phyloP scores from a whole-genome alignment of 2,113 vertebrate genomes.

The Rhinolophus ferrumequinum region DNA sequence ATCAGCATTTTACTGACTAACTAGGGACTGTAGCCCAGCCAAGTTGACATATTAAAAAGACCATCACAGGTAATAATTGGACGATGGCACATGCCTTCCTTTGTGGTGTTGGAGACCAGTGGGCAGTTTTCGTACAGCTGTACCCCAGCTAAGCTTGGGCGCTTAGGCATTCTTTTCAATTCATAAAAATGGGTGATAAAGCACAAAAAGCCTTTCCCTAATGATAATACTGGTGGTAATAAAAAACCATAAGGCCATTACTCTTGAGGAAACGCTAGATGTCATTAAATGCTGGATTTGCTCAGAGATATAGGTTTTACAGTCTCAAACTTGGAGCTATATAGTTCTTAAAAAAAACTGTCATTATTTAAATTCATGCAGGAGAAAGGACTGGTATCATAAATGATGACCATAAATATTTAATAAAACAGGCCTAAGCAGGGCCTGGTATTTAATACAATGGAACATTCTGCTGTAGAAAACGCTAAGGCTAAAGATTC shows the following conservation, averaged over 20 bases:
- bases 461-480: not conserved
- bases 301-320: not conserved
- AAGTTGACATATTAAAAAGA: not conserved
- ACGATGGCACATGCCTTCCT: not conserved
- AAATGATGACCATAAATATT: not conserved
- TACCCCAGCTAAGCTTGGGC: not conserved
- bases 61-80: not conserved
- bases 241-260: not conserved
- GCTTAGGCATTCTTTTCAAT: not conserved
- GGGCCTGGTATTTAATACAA: not conserved
- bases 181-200: not conserved
- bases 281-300: slow-evolving; percentile 1
- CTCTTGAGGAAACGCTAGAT: not conserved
- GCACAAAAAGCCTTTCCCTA: not conserved
- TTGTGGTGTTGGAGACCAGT: accelerated
- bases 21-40: too few species aligned
- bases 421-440: not conserved
- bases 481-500: not conserved
- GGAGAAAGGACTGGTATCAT: not conserved
- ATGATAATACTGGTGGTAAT: not conserved
- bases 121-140: not conserved
- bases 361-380: not conserved
- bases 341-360: not conserved
- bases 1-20: not conserved
- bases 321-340: not conserved